phyloP scores from a whole-genome alignment of 2,888 invertebrate species.

The Oxystoma pomonae region DNA sequence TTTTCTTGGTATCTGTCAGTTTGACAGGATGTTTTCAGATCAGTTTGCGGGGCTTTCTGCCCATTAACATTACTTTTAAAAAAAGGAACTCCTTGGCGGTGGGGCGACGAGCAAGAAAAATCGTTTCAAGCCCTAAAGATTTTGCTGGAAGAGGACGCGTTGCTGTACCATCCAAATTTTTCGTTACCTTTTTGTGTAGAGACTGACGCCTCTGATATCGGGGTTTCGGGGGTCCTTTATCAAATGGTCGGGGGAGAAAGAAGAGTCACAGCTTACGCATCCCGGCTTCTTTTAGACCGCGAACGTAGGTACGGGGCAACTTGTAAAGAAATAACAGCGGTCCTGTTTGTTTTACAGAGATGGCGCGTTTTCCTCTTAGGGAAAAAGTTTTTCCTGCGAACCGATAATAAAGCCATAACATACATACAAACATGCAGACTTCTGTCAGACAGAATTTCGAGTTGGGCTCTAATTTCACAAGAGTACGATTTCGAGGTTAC shows the following conservation, averaged over 20 bases:
- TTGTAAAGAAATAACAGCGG: not conserved
- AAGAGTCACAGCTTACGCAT: not conserved
- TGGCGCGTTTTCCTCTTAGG: not conserved
- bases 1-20: slow-evolving; percentile 21
- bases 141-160: not conserved
- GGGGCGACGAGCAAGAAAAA: not conserved
- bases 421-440: not conserved
- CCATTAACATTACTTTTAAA: not conserved
- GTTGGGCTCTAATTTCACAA: not conserved
- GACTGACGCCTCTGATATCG: not conserved
- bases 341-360: not conserved
- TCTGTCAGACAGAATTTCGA: not conserved
- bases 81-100: not conserved
- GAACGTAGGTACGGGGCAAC: not conserved
- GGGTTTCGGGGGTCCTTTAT: not conserved
- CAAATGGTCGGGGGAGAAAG: not conserved
- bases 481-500: not conserved
- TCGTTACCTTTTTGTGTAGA: not conserved
- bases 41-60: not conserved
- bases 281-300: not conserved
- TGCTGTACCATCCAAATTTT: not conserved
- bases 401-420: not conserved
- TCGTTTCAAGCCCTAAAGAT: not conserved
- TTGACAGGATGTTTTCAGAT: slow-evolving; percentile 11
- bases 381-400: not conserved